These are phyloP conservation scores for Alfaro cultratus DNA, from an alignment of 2,797 vertebrate genomes.

Conservation along the genomic window DNA sequence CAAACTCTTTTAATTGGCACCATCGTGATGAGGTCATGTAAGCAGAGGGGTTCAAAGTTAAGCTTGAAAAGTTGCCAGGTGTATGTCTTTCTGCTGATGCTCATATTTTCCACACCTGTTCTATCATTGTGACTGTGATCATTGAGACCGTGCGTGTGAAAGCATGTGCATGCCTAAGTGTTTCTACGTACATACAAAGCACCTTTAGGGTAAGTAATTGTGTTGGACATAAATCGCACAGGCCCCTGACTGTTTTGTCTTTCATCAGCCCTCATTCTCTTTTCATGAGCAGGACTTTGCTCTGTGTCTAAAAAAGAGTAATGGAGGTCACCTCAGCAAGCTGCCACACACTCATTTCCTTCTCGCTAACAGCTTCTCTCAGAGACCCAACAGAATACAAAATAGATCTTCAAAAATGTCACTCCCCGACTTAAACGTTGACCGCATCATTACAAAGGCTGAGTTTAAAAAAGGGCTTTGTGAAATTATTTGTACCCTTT, in stretches of 20 bases:
- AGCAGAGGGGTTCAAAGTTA: conserved; percentile 54
- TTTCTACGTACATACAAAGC: background rate
- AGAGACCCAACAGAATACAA: conserved; percentile 55
- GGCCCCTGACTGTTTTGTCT: conserved; percentile 36
- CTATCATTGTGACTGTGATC: conserved; percentile 38
- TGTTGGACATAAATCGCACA: conserved; percentile 21
- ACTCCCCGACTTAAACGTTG: conserved; percentile 33
- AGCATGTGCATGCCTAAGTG: background rate
- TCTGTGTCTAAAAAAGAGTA: conserved; percentile 52
- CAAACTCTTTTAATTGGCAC: conserved; percentile 51
- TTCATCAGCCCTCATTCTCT: conserved; percentile 43
- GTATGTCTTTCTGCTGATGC: conserved; percentile 57
- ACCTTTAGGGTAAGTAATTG: conserved; percentile 21
- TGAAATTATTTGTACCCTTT: background rate
- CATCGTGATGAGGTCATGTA: conserved; percentile 39
- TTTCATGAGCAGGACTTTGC: conserved; percentile 58
- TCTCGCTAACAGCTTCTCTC: conserved; percentile 45
- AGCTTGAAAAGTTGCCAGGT: conserved; percentile 46
- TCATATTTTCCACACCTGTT: conserved; percentile 59
- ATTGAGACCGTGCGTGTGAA: conserved; percentile 20
- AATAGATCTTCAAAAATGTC: conserved; percentile 59
- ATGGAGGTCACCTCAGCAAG: conserved; percentile 63
- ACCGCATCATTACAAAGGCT: conserved; percentile 40
- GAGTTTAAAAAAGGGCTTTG: conserved; percentile 7
- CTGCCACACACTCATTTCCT: conserved; percentile 52